Base-by-base conservation (phyloP, 2,888 invertebrate species). In the Philopedon plagiatum region DNA sequence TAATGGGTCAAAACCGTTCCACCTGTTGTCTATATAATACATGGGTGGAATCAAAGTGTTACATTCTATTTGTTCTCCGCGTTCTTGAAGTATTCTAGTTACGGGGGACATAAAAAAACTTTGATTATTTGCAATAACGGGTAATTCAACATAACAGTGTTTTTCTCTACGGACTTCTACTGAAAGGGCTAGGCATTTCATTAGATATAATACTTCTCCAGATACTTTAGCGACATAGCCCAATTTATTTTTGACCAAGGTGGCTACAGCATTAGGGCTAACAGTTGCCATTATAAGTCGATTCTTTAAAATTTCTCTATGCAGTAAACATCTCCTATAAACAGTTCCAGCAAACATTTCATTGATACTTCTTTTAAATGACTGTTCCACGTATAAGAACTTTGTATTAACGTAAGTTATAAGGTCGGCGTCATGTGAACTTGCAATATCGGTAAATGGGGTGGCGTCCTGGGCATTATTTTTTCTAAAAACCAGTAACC, bases 21-120 rank as follows among this genome's bases (percentile, higher is more conserved):
- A 71, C 13, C 23, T 21, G n/a, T 65, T 65, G 11, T 71, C 57
- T 37, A 71, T 19, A 23, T 49, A 26, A 39, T 65, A 71, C 32
- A 58, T 34, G 18, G 71, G 23, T 37, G 71, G 71, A 23, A 71
- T n/a, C n/a, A n/a, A n/a, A n/a, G n/a, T n/a, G n/a, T n/a, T n/a
- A n/a, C n/a, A n/a, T n/a, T n/a, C n/a, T n/a, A n/a, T n/a, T n/a
- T n/a, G n/a, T n/a, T n/a, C n/a, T n/a, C n/a, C n/a, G n/a, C 64
- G 54, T 4, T 51, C 34, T 46, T 64, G 57, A n/a, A 71, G 49
- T 21, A 71, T 71, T 46, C 64, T 5, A 5, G 71, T 60, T 5
- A 71, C 44, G 0, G 71, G 71, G 13, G 71, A 65, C 60, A 71
- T 65, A 23, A 58, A 26, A n/a, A 32, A 65, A 51, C 60, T 71